Percentiles rank a stretch among this genome's conserved stretches.
These are phyloP conservation scores for Papilio gigon DNA, from an alignment of 2,888 invertebrate species.

Conservation along the genomic window DNA sequence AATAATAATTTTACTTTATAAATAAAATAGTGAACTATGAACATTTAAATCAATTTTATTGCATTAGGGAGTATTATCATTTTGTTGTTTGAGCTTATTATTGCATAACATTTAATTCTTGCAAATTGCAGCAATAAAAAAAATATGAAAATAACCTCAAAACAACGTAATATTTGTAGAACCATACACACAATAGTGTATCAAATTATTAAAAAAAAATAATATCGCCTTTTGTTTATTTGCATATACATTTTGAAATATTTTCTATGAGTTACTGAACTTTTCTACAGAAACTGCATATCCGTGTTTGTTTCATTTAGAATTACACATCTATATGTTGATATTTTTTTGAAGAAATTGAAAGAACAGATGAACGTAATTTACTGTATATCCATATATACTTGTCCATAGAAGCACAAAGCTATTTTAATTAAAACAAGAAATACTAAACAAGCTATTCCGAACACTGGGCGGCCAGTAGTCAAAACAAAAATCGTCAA, in stretches of 20 bases:
- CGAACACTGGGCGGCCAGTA: no score
- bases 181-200: neutral
- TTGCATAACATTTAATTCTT: constrained; percentile 33
- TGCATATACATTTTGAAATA: neutral
- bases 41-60: constrained; percentile 26
- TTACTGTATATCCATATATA: no score
- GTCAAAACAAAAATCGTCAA: neutral
- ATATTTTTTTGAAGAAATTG: no score
- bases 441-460: no score
- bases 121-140: constrained; percentile 20
- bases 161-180: constrained; percentile 10
- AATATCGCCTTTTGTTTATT: neutral
- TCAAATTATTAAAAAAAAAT: neutral
- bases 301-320: no score
- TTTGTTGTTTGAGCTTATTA: constrained; percentile 34
- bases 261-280: no score
- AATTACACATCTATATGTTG: no score
- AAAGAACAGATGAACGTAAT: no score
- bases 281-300: no score
- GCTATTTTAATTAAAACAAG: no score
- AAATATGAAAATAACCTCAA: constrained; percentile 19
- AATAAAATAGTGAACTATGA: constrained; percentile 24
- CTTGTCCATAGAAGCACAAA: no score
- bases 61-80: constrained; percentile 39
- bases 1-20: constrained; percentile 30